Evolutionary conservation across 2,113 vertebrate genomes (phyloP), one percentile per base, ranked within the genome.

Genomic region (Sclerurus mexicanus): DNA sequence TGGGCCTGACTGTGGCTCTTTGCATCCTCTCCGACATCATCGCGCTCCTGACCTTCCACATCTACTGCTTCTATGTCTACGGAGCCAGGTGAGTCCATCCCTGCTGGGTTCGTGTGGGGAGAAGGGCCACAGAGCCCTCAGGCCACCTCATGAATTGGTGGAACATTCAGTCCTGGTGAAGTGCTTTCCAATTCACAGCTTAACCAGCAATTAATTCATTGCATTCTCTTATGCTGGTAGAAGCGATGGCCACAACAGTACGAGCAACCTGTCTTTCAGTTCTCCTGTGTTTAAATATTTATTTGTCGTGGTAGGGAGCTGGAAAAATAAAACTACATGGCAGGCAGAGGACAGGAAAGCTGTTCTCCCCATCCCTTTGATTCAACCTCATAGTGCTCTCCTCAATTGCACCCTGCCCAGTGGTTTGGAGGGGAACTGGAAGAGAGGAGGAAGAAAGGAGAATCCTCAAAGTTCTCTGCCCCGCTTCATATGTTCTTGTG

Each of bases 51-150:
- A 99, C 99, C 80, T 99, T 99, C 97, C 99, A 99, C 96, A 99
- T 99, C 97, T 99, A 99, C 98, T 99, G 99, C 97, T 99, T 99
- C 98, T 99, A 99, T 7, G 99, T 99, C 85, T 99, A 99, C 0
- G 99, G 99, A n/a, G 99, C 99, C 97, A 98, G 99, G 99, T 99
- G 93, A 85, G 98, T 79, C 39, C 24, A 7, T 21, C 25, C 72
- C 31, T 39, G 33, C 76, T 24, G 68, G 40, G 2, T 25, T 1
- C 30, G 10, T 60, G 62, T 76, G 62, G 22, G 12, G 56, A 37
- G 55, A 71, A 71, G 62, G 22, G 25, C 44, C 25, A 12, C 13
- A 58, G 28, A 46, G 4, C 14, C 2, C 47, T 56, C 30, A 24
- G 62, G 60, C 37, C 8, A 3, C 4, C 2, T 22, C 47, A 52